A percentile compares a stretch with the other conserved stretches of the same genome.
phyloP scores from a whole-genome alignment of 2,113 vertebrate species.

The Caretta caretta region DNA sequence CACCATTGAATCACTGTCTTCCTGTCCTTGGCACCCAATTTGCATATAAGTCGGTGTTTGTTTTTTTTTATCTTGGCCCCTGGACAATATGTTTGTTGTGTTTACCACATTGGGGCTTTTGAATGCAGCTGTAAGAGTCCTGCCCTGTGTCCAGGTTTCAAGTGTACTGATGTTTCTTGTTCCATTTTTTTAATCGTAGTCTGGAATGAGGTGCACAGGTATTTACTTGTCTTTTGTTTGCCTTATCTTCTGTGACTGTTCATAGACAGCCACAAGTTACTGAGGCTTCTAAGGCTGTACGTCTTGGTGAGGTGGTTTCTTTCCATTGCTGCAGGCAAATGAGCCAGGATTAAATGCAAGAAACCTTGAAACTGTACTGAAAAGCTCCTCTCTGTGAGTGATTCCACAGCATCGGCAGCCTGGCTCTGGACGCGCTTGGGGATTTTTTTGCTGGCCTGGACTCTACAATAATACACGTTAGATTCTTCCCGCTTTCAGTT shows the following conservation, averaged over 20 bases:
- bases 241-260: background rate
- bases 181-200: background rate
- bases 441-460: background rate
- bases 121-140: background rate
- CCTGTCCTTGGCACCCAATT: background rate
- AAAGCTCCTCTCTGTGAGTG: background rate
- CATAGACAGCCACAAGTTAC: background rate
- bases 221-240: background rate
- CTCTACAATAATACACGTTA: background rate
- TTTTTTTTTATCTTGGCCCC: rapidly evolving
- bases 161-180: background rate
- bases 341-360: background rate
- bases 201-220: background rate
- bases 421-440: background rate
- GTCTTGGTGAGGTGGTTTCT: background rate
- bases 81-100: background rate
- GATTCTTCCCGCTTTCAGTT: background rate
- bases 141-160: background rate
- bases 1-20: background rate
- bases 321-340: background rate
- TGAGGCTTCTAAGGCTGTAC: background rate
- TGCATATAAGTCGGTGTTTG: background rate
- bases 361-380: background rate
- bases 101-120: rapidly evolving
- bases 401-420: background rate